phyloP scores from a whole-genome alignment of 1,140 invertebrate species.

The Zaprionus camerounensis region DNA sequence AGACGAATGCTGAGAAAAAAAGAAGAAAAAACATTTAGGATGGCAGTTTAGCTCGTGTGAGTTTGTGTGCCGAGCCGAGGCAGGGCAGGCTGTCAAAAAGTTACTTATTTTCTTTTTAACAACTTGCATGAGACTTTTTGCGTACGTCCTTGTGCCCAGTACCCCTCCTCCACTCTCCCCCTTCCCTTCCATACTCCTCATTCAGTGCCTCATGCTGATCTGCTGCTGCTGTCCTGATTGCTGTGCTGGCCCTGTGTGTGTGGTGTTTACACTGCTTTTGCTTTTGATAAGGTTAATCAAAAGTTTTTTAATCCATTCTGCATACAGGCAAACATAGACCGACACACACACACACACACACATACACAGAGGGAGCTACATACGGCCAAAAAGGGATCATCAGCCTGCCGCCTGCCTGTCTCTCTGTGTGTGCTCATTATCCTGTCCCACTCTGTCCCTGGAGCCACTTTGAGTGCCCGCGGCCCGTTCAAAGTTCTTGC shows the following conservation, averaged over 20 bases:
- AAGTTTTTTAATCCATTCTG: conserved; percentile 84
- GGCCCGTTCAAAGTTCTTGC: conserved; percentile 70
- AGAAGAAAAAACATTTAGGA: conserved; percentile 46
- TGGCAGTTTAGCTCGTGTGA: conserved; percentile 55
- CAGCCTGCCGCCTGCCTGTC: conserved; percentile 33
- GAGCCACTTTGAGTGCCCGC: conserved; percentile 63
- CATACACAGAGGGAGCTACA: not conserved
- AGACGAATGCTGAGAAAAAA: conserved; percentile 3
- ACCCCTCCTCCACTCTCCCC: not conserved
- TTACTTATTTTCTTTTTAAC: conserved; percentile 83
- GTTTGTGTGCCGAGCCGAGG: conserved; percentile 49
- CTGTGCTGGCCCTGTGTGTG: conserved; percentile 59
- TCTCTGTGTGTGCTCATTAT: conserved; percentile 74
- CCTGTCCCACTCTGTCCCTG: conserved; percentile 44
- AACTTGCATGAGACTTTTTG: conserved; percentile 78
- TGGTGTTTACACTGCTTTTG: conserved; percentile 79
- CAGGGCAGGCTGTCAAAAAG: conserved; percentile 72
- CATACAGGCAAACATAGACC: conserved; percentile 78
- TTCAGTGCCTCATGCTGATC: conserved; percentile 4
- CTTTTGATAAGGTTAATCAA: conserved; percentile 84
- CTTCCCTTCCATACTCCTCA: not conserved
- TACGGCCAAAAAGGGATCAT: conserved; percentile 45
- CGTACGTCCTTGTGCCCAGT: conserved; percentile 19
- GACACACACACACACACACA: conserved; percentile 22
- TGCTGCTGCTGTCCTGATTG: conserved; percentile 59